phyloP scores from a whole-genome alignment of 1,140 invertebrate genomes.

The Pissodes strobi region DNA sequence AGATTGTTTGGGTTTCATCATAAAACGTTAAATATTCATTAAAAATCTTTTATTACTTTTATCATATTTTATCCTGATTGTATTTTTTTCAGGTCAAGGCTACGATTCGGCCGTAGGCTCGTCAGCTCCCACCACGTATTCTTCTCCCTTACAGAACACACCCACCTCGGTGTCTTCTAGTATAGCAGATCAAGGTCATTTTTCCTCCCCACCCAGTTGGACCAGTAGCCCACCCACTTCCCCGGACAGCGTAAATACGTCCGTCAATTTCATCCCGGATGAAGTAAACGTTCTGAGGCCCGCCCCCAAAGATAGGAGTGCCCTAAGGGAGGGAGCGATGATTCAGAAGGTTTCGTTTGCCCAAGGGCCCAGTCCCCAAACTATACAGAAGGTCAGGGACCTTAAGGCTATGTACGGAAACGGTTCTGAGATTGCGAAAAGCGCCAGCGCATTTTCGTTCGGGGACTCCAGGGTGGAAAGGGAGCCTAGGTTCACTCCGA shows the following conservation, averaged over 20 bases:
- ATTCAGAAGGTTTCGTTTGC: constrained; percentile 65
- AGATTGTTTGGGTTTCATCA: not conserved
- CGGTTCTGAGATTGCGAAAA: constrained; percentile 35
- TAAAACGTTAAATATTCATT: not conserved
- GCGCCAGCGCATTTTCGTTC: constrained; percentile 38
- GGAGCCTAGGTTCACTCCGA: constrained; percentile 59
- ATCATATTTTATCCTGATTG: not conserved
- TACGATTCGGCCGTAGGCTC: constrained; percentile 66
- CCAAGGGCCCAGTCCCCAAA: constrained; percentile 61
- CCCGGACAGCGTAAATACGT: constrained; percentile 59
- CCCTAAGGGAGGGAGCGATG: constrained; percentile 48
- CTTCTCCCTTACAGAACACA: constrained; percentile 58
- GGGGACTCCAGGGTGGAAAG: constrained; percentile 39
- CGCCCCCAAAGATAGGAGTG: constrained; percentile 25
- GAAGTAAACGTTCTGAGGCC: constrained; percentile 43
- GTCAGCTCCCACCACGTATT: constrained; percentile 58
- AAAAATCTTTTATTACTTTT: not conserved
- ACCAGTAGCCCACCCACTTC: constrained; percentile 64
- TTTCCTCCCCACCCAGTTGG: constrained; percentile 65
- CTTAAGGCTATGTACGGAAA: constrained; percentile 19
- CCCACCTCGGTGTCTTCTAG: constrained; percentile 52
- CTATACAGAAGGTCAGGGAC: constrained; percentile 46
- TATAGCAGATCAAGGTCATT: constrained; percentile 53
- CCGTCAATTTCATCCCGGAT: constrained; percentile 63
- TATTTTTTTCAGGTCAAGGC: constrained; percentile 41